Conservation (phyloP, 2,113 vertebrate species). For the Mastomys natalensis region DNA sequence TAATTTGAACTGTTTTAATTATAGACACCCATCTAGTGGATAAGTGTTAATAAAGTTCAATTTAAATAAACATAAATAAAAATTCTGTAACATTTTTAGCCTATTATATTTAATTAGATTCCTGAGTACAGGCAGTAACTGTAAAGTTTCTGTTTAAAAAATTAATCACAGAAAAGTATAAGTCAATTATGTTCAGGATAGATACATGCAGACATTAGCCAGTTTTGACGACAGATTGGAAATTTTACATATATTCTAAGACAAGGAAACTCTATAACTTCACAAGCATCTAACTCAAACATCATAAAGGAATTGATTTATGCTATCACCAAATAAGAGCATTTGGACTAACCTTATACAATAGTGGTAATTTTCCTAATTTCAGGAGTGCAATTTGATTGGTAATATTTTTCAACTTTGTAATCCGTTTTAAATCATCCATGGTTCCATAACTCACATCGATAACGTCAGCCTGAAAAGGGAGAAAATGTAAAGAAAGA, state of each 20-base stretch:
- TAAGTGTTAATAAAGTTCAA: constrained; percentile 74
- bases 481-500: constrained; percentile 29
- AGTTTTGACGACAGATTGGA: constrained; percentile 33
- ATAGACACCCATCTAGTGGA: constrained; percentile 57
- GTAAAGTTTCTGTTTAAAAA: constrained; percentile 56
- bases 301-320: background rate
- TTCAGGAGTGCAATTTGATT: constrained; percentile 95
- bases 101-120: constrained; percentile 70
- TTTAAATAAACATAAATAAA: constrained; percentile 77
- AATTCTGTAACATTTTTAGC: constrained; percentile 48
- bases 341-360: constrained; percentile 92
- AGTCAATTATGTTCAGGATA: constrained; percentile 9
- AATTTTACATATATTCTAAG: background rate
- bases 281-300: background rate
- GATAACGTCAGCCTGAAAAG: constrained; percentile 91
- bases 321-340: background rate
- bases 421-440: constrained; percentile 89
- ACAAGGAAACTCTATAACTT: background rate
- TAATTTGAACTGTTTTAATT: constrained; percentile 64
- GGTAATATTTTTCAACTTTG: constrained; percentile 87
- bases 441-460: constrained; percentile 93
- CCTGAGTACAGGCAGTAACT: constrained; percentile 34
- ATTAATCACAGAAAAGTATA: constrained; percentile 34
- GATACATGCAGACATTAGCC: background rate
- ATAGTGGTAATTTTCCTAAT: constrained; percentile 92